Conservation (phyloP, 2,888 invertebrate species). For the Acronicta psi region DNA sequence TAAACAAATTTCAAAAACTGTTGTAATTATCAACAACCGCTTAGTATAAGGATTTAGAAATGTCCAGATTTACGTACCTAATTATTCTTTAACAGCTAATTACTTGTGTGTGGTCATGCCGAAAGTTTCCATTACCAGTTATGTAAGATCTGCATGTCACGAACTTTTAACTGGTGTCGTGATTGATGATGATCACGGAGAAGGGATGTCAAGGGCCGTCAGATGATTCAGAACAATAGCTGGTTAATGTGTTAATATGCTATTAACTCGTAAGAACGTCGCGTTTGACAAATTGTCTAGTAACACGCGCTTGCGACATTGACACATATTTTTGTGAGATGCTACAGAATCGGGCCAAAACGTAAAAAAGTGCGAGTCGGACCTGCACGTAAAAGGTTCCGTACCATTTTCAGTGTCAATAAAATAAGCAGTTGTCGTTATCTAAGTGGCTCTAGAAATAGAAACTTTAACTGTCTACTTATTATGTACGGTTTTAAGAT, state of each 20-base stretch:
- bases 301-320: not conserved
- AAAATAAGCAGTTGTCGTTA: no score
- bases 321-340: not conserved
- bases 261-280: not conserved
- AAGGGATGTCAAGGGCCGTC: conserved; percentile 7
- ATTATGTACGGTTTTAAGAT: no score
- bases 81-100: not conserved
- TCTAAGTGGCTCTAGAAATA: no score
- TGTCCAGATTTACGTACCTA: not conserved
- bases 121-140: not conserved
- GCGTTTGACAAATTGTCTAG: not conserved
- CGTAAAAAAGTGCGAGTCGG: no score
- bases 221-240: conserved; percentile 3
- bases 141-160: not conserved
- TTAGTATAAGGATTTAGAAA: not conserved
- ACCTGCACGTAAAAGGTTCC: no score
- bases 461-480: no score
- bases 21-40: no score
- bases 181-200: not conserved
- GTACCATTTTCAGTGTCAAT: no score
- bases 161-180: conserved; percentile 1
- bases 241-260: not conserved
- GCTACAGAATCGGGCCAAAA: not conserved
- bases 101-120: not conserved
- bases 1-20: no score